Percentiles rank a stretch among this genome's conserved stretches.
Evolutionary conservation across 2,797 vertebrate genomes (phyloP).

Genomic region (Trichosurus vulpecula): DNA sequence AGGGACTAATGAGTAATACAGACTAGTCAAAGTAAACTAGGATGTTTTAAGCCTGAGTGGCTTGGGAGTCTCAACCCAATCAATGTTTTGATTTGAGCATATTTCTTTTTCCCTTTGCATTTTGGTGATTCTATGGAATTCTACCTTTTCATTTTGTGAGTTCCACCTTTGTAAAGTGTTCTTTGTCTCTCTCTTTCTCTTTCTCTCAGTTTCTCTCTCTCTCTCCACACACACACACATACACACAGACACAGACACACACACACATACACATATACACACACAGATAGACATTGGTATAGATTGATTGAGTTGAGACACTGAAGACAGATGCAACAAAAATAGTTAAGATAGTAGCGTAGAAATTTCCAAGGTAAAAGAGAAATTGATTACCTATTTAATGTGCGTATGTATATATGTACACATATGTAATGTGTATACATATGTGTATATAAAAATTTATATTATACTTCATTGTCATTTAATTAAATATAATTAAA

Average conservation of each 20-base stretch:
- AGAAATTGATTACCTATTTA: not conserved
- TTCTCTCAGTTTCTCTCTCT: too few species aligned
- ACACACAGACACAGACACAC: too few species aligned
- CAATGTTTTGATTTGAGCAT: not conserved
- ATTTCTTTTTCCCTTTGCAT: not conserved
- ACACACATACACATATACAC: too few species aligned
- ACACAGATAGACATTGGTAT: too few species aligned
- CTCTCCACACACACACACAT: too few species aligned
- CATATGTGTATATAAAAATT: not conserved
- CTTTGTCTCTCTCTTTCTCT: too few species aligned
- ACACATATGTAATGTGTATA: too few species aligned
- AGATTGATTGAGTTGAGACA: not conserved
- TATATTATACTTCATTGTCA: not conserved
- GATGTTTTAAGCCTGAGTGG: not conserved
- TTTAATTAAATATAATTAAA: not conserved
- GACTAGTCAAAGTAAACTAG: not conserved
- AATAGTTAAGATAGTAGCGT: not conserved
- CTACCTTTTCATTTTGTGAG: not conserved
- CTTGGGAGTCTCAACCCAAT: not conserved
- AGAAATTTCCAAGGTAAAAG: not conserved
- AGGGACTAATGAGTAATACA: not conserved
- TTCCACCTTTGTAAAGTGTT: not conserved
- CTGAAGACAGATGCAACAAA: not conserved
- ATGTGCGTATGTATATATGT: not conserved
- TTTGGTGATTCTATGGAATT: not conserved